Evolutionary conservation across 2,888 invertebrate genomes (phyloP), one percentile per base, ranked within the genome.

Genomic region (Cylloceria caligata): DNA sequence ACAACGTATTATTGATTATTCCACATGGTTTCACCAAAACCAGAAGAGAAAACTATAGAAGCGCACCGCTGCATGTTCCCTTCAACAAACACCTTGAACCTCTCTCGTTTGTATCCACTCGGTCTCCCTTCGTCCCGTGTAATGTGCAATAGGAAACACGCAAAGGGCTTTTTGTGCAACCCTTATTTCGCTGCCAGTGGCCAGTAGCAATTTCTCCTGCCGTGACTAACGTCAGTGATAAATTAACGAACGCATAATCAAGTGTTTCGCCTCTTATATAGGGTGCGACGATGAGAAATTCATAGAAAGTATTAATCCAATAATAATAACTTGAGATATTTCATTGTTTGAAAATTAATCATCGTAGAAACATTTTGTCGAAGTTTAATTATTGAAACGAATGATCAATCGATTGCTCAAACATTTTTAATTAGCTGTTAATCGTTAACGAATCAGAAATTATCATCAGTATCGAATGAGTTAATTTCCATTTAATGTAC

Each of bases 21-120:
- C 57, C 83, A 73, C 79, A 74, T 80, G 75, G 83, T 82, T 82
- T 82, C 80, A 85, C 85, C 80, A 71, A 83, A 85, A 80, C 80
- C 68, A 55, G 73, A 62, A 64, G 74, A 74, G 77, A 39, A 62
- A n/a, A n/a, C n/a, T 82, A 71, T 57, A 76, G 65, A 19, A 19
- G 19, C 47, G 21, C 52, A 11, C 52, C 52, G 21, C 52, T 24
- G 52, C 52, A 52, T 4, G 11, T 42, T 42, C n/a, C 3, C n/a
- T n/a, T n/a, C 21, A 69, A 39, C 57, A 57, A 24, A 71, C 73
- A 83, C 75, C 47, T 68, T 62, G 55, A 67, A 65, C 72, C 52
- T 68, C 67, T n/a, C n/a, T n/a, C n/a, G n/a, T n/a, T n/a, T n/a
- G 68, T 49, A 75, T 7, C 7, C 24, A 27, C 57, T 13, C 21